phyloP scores from a whole-genome alignment of 2,888 invertebrate genomes.

The Quadroppia sp. region DNA sequence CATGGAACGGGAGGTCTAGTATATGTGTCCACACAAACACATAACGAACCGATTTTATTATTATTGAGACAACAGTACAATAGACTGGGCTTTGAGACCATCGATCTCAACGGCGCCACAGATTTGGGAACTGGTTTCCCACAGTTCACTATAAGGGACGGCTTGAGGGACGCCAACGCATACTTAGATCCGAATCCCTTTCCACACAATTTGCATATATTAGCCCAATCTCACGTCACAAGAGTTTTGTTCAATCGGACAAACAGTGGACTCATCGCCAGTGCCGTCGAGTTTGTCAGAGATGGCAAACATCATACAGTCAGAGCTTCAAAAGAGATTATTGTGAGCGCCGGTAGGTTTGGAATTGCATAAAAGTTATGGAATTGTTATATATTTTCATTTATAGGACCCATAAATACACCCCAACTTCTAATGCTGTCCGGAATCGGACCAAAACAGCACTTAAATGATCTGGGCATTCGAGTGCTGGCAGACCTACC shows the following conservation, averaged over 20 bases:
- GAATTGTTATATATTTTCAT: neutral
- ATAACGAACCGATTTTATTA: neutral
- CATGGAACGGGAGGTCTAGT: constrained; percentile 20
- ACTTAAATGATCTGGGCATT: constrained; percentile 4
- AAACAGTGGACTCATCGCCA: neutral
- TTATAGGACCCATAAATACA: constrained; percentile 31
- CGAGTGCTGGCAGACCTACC: constrained; percentile 31
- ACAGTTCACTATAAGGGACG: neutral
- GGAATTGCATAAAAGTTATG: neutral
- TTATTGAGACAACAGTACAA: no score
- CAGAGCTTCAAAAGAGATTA: neutral
- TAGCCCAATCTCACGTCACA: constrained; percentile 10
- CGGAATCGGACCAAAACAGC: constrained; percentile 33
- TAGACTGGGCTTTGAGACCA: no score
- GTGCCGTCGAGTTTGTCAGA: neutral
- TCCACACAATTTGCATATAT: constrained; percentile 4
- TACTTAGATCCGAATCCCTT: constrained; percentile 38
- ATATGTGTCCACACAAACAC: neutral
- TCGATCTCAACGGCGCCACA: constrained; percentile 4
- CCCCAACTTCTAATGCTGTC: constrained; percentile 39
- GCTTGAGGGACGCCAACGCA: constrained; percentile 36
- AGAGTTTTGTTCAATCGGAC: neutral
- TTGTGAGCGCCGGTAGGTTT: constrained; percentile 15
- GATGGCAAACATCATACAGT: neutral
- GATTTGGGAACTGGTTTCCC: neutral